Evolutionary conservation across 2,797 vertebrate species (phyloP).

Genomic region (Acipenser oxyrinchus): DNA sequence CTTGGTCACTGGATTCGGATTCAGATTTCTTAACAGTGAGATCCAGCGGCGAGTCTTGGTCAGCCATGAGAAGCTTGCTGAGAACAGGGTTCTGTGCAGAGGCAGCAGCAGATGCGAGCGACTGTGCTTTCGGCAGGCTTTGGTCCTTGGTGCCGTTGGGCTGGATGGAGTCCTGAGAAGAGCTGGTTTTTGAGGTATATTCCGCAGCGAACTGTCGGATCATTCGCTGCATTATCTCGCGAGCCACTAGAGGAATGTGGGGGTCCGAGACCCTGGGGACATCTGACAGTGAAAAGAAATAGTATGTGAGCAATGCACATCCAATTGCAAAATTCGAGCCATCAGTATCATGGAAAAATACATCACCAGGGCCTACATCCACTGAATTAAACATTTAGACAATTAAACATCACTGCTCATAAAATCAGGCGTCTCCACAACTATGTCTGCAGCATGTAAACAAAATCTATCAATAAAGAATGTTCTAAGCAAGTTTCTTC

Average conservation of each 20-base stretch:
- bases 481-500: too few relatives aligned
- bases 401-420: too few relatives aligned
- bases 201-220: constrained; percentile 90
- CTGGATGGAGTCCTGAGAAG: constrained; percentile 87
- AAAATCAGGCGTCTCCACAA: too few relatives aligned
- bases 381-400: too few relatives aligned
- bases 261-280: constrained; percentile 90
- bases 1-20: constrained; percentile 81
- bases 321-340: too few relatives aligned
- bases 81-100: constrained; percentile 93
- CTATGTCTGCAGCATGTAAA: too few relatives aligned
- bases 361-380: too few relatives aligned
- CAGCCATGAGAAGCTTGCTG: constrained; percentile 96
- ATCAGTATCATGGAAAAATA: too few relatives aligned
- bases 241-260: constrained; percentile 92
- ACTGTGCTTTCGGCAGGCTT: constrained; percentile 77
- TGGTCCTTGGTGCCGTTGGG: constrained; percentile 87
- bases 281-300: constrained; percentile 51
- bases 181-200: constrained; percentile 98
- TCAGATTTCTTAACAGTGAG: constrained; percentile 91
- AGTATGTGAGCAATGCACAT: too few relatives aligned
- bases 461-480: too few relatives aligned
- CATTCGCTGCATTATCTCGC: constrained; percentile 96
- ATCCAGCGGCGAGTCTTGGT: constrained; percentile 96
- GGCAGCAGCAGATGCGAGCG: constrained; percentile 55